Percentiles rank a stretch among this genome's conserved stretches.
These are phyloP conservation scores for Anoplopoma fimbria DNA, from an alignment of 2,113 vertebrate species.

Conservation along the genomic window DNA sequence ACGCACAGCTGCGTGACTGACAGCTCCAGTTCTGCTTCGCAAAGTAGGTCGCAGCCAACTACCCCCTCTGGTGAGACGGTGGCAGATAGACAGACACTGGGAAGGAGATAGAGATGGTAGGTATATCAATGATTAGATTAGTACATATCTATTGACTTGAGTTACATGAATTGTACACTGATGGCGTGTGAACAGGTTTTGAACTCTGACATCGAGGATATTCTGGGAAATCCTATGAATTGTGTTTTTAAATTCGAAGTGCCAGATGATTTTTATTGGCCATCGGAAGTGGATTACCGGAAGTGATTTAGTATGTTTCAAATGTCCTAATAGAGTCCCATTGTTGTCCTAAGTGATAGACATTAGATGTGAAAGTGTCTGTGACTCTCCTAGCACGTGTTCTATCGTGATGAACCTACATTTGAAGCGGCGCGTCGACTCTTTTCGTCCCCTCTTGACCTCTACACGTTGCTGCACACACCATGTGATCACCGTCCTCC, in stretches of 20 bases:
- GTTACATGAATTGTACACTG: background rate
- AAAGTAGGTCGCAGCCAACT: constrained; percentile 75
- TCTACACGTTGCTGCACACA: background rate
- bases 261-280: background rate
- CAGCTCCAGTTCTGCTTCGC: constrained; percentile 62
- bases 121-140: background rate
- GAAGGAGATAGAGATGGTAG: constrained; percentile 39
- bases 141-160: background rate
- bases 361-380: background rate
- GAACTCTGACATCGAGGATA: background rate
- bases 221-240: background rate
- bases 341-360: background rate
- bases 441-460: background rate
- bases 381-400: background rate
- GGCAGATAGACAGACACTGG: constrained; percentile 41
- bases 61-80: constrained; percentile 60
- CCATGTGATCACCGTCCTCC: constrained; percentile 4
- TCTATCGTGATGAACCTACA: background rate
- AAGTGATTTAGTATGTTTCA: background rate
- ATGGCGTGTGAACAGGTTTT: background rate
- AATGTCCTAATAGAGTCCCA: constrained; percentile 4
- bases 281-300: background rate
- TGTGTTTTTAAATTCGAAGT: background rate
- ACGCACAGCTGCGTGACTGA: constrained; percentile 73
- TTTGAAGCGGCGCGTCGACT: background rate